Base-by-base conservation (phyloP, 2,797 vertebrate genomes). In the Threskiornis aethiopicus region DNA sequence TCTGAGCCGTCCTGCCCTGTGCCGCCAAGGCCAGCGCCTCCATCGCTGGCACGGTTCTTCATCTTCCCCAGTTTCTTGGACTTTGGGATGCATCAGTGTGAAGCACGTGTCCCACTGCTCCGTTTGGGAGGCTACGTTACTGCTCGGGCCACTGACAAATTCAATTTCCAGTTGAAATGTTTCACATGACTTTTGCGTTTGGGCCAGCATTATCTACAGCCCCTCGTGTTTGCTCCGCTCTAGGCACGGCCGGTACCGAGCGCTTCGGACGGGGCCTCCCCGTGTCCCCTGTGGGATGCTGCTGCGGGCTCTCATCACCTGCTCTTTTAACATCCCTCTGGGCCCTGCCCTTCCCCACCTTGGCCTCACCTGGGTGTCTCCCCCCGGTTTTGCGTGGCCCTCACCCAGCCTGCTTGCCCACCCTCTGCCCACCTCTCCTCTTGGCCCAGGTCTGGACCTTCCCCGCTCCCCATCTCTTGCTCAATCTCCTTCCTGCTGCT, bases 201-300 rank as follows among this genome's bases (percentile, higher is more conserved):
- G 57, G 44, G 62, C 16, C 62, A 62, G 20, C 1, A 2, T 20
- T 47, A 35, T 18, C 35, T 22, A 26, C 71, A 65, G 41, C 39
- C 58, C n/a, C 25, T 37, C 16, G 44, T 0, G 0, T 57, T 57
- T 33, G 37, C 25, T 35, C 25, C 2, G 2, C 47, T 58, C 52
- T 1, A 16, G 51, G 15, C 4, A 1, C 35, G 47, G 54, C 26
- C 1, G 8, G 57, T 41, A 31, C 39, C 0, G 2, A 6, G 33
- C 1, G 16, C 61, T 66, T 19, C 0, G 2, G 37, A 4, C 0
- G 1, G 39, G 15, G 4, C 11, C 31, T 59, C 25, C 7, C 29
- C 0, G 0, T 12, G 44, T 57, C 9, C n/a, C 49, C 13, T 0
- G 1, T 0, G 10, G 41, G 70, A 41, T 5, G 52, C 35, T 66